A percentile compares a stretch with the other conserved stretches of the same genome.
Conservation (phyloP, 2,888 invertebrate species). For the Eupelmus urozonus region DNA sequence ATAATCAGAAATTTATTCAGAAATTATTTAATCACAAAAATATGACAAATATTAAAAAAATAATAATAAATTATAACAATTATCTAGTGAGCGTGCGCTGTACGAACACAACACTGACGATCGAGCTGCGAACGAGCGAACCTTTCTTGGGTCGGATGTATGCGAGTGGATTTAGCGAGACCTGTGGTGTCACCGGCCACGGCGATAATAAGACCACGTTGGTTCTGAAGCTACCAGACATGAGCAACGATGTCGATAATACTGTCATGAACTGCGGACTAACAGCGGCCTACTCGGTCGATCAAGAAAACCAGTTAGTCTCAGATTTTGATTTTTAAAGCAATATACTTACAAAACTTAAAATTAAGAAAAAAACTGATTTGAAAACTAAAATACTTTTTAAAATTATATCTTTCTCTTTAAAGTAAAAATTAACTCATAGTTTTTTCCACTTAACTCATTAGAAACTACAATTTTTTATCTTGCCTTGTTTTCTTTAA, state of each 20-base stretch:
- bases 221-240: constrained; percentile 79
- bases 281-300: constrained; percentile 71
- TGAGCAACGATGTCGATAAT: constrained; percentile 58
- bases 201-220: constrained; percentile 79
- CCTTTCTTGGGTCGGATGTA: constrained; percentile 86
- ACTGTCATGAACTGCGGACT: constrained; percentile 69
- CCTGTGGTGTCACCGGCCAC: constrained; percentile 83
- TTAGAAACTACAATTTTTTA: no score
- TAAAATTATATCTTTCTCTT: no score
- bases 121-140: constrained; percentile 79
- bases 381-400: no score
- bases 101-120: constrained; percentile 83
- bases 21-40: no score
- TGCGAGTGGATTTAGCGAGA: constrained; percentile 87
- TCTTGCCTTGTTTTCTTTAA: no score
- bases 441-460: no score
- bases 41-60: background rate
- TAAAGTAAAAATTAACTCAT: no score
- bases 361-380: no score
- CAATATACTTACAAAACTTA: no score
- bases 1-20: no score
- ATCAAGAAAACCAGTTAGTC: constrained; percentile 71
- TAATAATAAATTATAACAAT: no score
- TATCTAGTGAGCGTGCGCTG: constrained; percentile 87
- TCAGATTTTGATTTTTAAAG: background rate